Base-by-base conservation (phyloP, 2,113 vertebrate genomes). In the Bagarius yarrelli region DNA sequence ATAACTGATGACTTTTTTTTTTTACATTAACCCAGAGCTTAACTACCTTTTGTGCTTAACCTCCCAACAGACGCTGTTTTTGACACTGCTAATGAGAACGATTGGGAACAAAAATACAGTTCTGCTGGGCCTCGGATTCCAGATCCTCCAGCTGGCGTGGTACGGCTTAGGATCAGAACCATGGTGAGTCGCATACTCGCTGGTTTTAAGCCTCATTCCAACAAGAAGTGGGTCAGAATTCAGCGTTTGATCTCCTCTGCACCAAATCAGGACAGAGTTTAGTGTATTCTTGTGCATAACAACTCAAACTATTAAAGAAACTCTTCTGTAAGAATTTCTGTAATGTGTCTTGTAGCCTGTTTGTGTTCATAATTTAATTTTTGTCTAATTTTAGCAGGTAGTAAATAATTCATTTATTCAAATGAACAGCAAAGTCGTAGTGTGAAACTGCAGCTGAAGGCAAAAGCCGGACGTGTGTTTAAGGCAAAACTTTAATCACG, bases 51-150 rank as follows among this genome's bases (percentile, higher is more conserved):
- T 66, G 32, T 56, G 9, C 36, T 16, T 79, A 59, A 56, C 70
- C 66, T 59, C 82, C 83, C 92, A 89, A 30, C 90, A 96, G 95
- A 96, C 95, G 1, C 81, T 92, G 40, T 94, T 95, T 87, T 94
- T 96, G 36, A 90, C 93, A 83, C 85, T 94, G 79, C 87, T 94
- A 86, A 96, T 96, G 95, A 92, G 88, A 76, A 94, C 92, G 0
- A 88, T 96, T 80, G 95, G 95, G 30, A 95, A 94, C 83, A 96
- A 95, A 89, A 96, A 95, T 47, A 95, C 95, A 1, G 93, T 96
- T 76, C 94, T 96, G 4, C 93, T 96, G 83, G 95, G 95, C 18
- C 92, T 96, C 74, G 93, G 93, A 30, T 96, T 95, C 87, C 95
- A 96, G 19, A 93, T 95, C 63, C 82, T 95, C 79, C 95, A 96